Evolutionary conservation across 2,888 invertebrate genomes (phyloP).

Genomic region (Amphiduros pacificus): DNA sequence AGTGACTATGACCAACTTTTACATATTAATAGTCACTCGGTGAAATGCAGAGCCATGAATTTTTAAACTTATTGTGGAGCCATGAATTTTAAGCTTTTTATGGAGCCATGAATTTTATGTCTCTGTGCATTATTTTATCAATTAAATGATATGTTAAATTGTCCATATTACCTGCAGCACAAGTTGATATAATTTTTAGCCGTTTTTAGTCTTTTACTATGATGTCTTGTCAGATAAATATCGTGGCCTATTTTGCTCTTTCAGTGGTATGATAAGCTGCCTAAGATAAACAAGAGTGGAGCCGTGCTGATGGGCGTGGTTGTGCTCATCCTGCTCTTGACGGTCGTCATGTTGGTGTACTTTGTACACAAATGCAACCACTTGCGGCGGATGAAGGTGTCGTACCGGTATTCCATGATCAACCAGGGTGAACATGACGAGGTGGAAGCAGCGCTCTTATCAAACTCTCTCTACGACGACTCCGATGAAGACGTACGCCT

Average conservation of each 20-base stretch:
- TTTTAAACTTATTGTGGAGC: too few species aligned
- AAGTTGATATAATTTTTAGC: too few species aligned
- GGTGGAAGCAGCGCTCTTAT: conserved; percentile 5
- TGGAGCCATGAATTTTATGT: too few species aligned
- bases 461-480: conserved; percentile 23
- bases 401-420: conserved; percentile 18
- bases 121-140: neutral
- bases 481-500: conserved; percentile 21
- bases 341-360: neutral
- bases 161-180: too few species aligned
- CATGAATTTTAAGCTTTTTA: too few species aligned
- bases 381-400: neutral
- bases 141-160: too few species aligned
- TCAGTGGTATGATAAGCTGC: neutral
- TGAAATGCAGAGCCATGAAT: too few species aligned
- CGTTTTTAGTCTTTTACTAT: too few species aligned
- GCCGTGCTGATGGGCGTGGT: neutral
- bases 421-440: conserved; percentile 17
- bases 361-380: neutral
- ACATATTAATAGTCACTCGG: too few species aligned
- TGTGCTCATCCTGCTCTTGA: neutral
- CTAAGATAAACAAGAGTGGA: neutral
- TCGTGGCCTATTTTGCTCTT: too few species aligned
- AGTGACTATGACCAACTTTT: too few species aligned
- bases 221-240: too few species aligned